A percentile compares a stretch with the other conserved stretches of the same genome.
Conservation (phyloP, 2,113 vertebrate species). For the Azemiops feae region DNA sequence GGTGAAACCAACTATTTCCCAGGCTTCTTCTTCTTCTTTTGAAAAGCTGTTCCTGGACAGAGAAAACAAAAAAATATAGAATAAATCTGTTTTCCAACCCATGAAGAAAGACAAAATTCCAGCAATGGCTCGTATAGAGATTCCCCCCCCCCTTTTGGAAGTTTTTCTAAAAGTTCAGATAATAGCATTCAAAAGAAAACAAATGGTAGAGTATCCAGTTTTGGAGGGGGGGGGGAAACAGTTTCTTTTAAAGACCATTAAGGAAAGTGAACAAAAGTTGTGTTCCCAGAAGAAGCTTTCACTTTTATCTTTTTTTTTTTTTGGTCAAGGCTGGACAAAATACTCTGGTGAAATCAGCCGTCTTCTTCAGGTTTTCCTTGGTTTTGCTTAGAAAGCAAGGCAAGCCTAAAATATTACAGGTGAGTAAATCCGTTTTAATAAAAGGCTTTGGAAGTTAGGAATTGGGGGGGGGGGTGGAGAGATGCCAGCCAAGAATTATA, state of each 20-base stretch:
- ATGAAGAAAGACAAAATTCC: constrained; percentile 44
- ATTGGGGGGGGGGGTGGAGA: constrained; percentile 28
- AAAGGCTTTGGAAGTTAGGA: constrained; percentile 63
- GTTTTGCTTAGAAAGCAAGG: constrained; percentile 62
- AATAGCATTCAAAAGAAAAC: constrained; percentile 7
- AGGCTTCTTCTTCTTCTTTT: neutral
- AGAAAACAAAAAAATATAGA: constrained; percentile 37
- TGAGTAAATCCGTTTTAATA: constrained; percentile 64
- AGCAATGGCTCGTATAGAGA: constrained; percentile 49
- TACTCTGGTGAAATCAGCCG: constrained; percentile 60
- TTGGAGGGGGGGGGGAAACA: neutral
- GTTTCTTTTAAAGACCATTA: constrained; percentile 36
- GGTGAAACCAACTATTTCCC: constrained; percentile 40
- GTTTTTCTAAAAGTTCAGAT: constrained; percentile 52
- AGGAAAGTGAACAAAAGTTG: constrained; percentile 23
- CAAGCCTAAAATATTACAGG: constrained; percentile 68
- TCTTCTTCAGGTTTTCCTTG: constrained; percentile 51
- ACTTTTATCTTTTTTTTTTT: constrained; percentile 46
- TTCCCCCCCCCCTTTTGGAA: constrained; percentile 28
- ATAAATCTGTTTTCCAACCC: constrained; percentile 60
- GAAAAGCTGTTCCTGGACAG: constrained; percentile 40
- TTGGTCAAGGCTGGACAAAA: constrained; percentile 51
- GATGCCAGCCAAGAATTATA: constrained; percentile 56
- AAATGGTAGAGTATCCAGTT: neutral
- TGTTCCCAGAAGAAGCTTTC: constrained; percentile 46